Conservation (phyloP, 1,140 invertebrate species). For the Apocrypta bakeri region DNA sequence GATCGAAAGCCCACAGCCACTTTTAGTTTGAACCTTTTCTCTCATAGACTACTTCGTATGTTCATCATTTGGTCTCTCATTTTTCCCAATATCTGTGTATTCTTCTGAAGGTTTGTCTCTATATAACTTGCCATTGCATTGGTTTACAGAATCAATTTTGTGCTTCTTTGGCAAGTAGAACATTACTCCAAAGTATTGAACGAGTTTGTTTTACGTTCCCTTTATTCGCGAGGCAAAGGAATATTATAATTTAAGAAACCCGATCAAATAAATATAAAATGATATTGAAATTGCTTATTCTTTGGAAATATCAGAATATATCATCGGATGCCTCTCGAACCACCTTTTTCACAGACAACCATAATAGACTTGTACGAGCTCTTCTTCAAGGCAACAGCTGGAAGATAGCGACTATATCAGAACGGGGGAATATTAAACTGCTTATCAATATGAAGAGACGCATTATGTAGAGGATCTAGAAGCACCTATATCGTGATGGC, state of each 20-base stretch:
- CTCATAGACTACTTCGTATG: background rate
- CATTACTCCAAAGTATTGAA: background rate
- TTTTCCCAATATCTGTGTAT: no score
- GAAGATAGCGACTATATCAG: background rate
- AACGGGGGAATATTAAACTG: background rate
- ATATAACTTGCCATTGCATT: no score
- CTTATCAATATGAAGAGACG: slow-evolving; percentile 3
- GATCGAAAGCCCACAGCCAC: background rate
- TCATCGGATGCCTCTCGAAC: background rate
- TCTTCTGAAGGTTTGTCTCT: no score
- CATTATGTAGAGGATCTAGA: background rate
- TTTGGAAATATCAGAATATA: background rate
- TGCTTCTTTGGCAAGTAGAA: no score
- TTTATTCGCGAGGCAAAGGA: background rate
- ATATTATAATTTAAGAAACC: background rate
- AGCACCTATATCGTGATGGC: background rate
- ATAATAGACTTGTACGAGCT: background rate
- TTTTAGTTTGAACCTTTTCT: background rate
- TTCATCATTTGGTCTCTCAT: no score
- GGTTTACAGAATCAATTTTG: no score
- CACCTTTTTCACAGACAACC: background rate
- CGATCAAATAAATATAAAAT: background rate
- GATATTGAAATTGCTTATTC: background rate
- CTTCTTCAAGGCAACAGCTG: background rate
- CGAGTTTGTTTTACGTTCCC: background rate